Percentiles rank a stretch among this genome's conserved stretches.
These are phyloP conservation scores for Corapipo altera DNA, from an alignment of 2,113 vertebrate genomes.

Conservation along the genomic window DNA sequence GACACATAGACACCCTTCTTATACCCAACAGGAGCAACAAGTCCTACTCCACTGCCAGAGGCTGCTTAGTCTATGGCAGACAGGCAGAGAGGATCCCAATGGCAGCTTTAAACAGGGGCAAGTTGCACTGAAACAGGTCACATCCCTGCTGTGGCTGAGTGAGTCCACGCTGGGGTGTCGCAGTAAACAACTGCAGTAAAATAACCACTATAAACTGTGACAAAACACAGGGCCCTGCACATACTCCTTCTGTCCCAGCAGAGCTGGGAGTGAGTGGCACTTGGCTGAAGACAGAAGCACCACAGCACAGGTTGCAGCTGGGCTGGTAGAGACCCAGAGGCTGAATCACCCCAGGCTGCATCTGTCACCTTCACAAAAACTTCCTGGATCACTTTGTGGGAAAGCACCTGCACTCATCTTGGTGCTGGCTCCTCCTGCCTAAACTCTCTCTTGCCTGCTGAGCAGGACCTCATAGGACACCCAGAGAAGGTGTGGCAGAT, in stretches of 20 bases:
- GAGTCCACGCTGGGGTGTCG: neutral
- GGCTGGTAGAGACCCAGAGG: neutral
- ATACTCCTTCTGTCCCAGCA: neutral
- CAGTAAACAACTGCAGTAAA: neutral
- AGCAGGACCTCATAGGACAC: neutral
- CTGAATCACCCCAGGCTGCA: neutral
- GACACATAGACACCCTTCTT: neutral
- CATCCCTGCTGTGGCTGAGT: rapidly evolving
- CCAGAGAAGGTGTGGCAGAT: neutral
- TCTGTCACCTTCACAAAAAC: neutral
- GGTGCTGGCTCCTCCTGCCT: neutral
- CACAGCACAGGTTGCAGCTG: neutral
- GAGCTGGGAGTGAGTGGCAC: rapidly evolving
- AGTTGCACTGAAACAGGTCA: neutral
- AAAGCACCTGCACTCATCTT: neutral
- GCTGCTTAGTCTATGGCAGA: neutral
- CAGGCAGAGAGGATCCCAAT: neutral
- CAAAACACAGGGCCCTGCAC: neutral
- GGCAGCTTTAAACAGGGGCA: neutral
- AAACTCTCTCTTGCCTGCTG: neutral
- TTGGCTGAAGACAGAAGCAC: neutral
- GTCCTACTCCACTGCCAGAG: neutral
- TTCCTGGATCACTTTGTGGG: neutral
- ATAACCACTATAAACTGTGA: neutral
- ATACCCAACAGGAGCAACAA: neutral